phyloP scores from a whole-genome alignment of 2,797 vertebrate genomes.

The Peromyscus melanophrys region DNA sequence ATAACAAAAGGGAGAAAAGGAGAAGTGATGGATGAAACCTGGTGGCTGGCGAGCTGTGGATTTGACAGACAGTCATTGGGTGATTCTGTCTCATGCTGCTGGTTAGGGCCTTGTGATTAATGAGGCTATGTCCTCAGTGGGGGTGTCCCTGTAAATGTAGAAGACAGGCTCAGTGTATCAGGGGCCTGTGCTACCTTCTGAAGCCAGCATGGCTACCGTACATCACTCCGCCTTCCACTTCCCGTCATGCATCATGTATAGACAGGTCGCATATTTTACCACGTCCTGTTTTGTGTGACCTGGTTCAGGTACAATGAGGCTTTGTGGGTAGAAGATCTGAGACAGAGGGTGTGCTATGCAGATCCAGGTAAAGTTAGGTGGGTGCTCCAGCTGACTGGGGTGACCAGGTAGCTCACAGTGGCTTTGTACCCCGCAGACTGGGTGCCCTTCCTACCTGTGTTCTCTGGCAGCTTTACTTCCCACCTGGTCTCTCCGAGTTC shows the following conservation, averaged over 20 bases:
- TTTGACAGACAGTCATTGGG: neutral
- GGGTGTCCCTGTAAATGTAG: neutral
- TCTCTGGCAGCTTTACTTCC: too few species aligned
- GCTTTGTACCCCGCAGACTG: too few species aligned
- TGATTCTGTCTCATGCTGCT: neutral
- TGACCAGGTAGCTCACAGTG: neutral
- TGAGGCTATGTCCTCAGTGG: neutral
- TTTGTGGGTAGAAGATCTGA: neutral
- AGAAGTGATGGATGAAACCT: neutral
- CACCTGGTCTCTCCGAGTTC: too few species aligned
- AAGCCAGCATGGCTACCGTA: neutral
- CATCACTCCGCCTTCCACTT: neutral
- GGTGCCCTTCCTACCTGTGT: too few species aligned
- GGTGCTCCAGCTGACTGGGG: neutral
- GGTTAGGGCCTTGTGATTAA: neutral
- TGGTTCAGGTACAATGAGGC: neutral
- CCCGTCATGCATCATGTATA: neutral
- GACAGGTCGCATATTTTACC: neutral
- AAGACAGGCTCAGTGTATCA: neutral
- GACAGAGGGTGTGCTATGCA: neutral
- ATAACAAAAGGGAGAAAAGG: neutral
- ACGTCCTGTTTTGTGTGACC: neutral
- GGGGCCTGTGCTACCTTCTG: too few species aligned
- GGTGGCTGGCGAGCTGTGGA: neutral
- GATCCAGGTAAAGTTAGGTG: neutral